Percentiles rank a stretch among this genome's conserved stretches.
phyloP scores from a whole-genome alignment of 2,113 vertebrate genomes.

The Sisor rabdophorus region DNA sequence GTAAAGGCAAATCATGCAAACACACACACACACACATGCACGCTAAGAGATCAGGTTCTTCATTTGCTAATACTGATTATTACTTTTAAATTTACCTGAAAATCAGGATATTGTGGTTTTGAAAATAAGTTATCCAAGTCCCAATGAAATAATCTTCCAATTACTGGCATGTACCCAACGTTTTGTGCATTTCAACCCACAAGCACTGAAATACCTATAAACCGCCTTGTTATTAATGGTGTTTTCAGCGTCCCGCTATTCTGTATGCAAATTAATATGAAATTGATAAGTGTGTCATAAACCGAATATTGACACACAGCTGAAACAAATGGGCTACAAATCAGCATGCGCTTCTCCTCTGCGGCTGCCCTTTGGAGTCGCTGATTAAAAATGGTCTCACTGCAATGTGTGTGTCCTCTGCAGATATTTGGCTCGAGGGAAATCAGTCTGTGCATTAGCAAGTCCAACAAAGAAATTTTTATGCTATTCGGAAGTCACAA shows the following conservation, averaged over 20 bases:
- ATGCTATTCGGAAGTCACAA: neutral
- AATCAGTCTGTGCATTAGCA: slow-evolving; percentile 35
- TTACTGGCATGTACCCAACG: neutral
- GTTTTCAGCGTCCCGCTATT: neutral
- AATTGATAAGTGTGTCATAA: neutral
- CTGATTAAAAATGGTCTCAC: neutral
- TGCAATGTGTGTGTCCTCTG: neutral
- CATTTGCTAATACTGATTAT: too few species aligned
- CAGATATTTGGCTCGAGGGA: slow-evolving; percentile 22
- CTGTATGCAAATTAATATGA: neutral
- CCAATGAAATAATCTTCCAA: neutral
- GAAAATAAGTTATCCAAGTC: neutral
- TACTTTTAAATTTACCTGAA: neutral
- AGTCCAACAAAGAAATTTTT: slow-evolving; percentile 34
- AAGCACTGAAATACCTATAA: neutral
- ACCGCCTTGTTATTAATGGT: neutral
- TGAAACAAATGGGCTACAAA: slow-evolving; percentile 12
- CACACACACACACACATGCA: too few species aligned
- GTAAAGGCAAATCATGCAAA: too few species aligned
- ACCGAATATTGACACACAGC: neutral
- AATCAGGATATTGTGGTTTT: neutral
- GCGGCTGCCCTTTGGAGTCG: neutral
- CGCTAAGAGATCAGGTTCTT: too few species aligned
- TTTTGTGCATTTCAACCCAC: neutral
- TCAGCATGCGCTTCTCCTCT: neutral